Conservation (phyloP, 2,113 vertebrate genomes). For the Epinephelus lanceolatus region DNA sequence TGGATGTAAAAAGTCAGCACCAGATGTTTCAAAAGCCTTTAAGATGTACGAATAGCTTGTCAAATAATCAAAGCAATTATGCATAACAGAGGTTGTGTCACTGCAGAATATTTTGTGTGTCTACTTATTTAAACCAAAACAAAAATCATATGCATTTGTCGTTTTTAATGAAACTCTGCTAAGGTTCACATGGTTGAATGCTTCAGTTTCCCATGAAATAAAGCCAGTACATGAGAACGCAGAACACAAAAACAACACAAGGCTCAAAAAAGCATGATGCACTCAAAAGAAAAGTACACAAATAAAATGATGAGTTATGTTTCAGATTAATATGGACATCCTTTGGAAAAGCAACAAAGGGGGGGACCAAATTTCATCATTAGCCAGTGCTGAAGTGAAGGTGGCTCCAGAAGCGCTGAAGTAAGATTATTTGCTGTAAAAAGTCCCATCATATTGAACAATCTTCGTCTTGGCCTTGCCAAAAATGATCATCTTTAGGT, state of each 20-base stretch:
- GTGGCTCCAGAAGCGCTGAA: too few species aligned
- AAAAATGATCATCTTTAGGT: too few species aligned
- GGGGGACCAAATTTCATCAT: too few species aligned
- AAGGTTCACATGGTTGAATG: not conserved
- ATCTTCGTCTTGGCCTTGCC: too few species aligned
- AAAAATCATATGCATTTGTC: slow-evolving; percentile 5
- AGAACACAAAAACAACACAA: not conserved
- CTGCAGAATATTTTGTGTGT: not conserved
- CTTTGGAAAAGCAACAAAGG: too few species aligned
- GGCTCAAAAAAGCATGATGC: not conserved
- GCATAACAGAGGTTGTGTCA: not conserved
- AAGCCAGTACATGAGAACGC: not conserved
- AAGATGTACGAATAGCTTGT: slow-evolving; percentile 18
- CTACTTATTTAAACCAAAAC: slow-evolving; percentile 10
- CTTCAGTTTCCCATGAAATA: not conserved
- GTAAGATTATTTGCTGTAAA: too few species aligned
- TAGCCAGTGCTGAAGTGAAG: too few species aligned
- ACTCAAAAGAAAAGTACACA: not conserved
- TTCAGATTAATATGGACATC: not conserved
- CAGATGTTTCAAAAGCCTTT: slow-evolving; percentile 38
- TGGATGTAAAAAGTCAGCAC: slow-evolving; percentile 21
- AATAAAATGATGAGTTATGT: not conserved
- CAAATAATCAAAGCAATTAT: slow-evolving; percentile 31
- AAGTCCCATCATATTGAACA: too few species aligned
- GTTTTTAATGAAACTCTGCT: not conserved